Evolutionary conservation across 2,113 vertebrate genomes (phyloP).

Genomic region (Ptyas mucosa): DNA sequence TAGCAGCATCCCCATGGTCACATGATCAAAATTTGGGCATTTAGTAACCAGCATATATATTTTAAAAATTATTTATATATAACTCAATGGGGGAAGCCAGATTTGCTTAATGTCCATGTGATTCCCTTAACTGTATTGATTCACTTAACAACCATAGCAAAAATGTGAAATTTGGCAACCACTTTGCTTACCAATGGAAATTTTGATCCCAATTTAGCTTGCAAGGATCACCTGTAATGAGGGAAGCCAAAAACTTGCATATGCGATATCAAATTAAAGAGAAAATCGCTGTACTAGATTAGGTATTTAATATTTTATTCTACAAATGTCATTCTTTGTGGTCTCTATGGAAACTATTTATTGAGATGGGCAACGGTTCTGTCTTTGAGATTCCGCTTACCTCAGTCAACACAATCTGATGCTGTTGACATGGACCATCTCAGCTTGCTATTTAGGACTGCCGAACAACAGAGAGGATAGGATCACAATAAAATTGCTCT

Average conservation of each 20-base stretch:
- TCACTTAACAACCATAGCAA: neutral
- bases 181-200: neutral
- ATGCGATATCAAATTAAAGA: conserved; percentile 28
- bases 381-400: neutral
- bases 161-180: neutral
- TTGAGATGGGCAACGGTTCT: neutral
- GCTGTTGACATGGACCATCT: neutral
- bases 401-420: neutral
- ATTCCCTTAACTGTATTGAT: neutral
- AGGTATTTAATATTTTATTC: neutral
- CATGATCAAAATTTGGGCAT: too few relatives aligned
- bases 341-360: conserved; percentile 17
- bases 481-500: neutral
- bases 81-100: neutral
- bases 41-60: too few relatives aligned
- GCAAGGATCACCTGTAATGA: neutral
- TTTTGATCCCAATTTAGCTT: neutral
- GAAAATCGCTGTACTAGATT: neutral
- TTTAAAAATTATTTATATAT: too few relatives aligned
- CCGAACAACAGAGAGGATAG: neutral
- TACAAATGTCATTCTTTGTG: conserved; percentile 36
- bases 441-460: neutral
- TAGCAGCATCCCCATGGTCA: too few relatives aligned
- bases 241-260: conserved; percentile 27
- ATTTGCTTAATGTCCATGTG: neutral